Base-by-base conservation (phyloP, 2,113 vertebrate species). In the Gambusia holbrooki region DNA sequence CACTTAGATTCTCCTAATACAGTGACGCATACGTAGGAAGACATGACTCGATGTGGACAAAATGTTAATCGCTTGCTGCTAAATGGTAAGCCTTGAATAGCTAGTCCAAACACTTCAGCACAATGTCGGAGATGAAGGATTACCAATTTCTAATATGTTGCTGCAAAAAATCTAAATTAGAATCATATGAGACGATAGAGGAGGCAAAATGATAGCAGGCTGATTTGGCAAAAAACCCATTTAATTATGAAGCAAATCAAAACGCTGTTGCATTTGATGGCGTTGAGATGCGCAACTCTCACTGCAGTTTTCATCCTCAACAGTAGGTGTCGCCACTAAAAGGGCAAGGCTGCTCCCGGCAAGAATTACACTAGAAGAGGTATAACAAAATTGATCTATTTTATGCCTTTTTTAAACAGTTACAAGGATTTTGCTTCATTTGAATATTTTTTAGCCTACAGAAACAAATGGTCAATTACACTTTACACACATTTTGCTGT, bases 1-100 rank as follows among this genome's bases (percentile, higher is more conserved):
- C 87, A 81, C 77, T 87, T 84, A 80, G 79, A 84, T 85, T 82
- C 71, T 62, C 74, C 10, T 19, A n/a, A 85, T 76, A 81, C 82
- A 58, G 77, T 15, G 40, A 76, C 81, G 70, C 35, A 74, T 25
- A 68, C 13, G 12, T 42, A 73, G n/a, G 9, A 22, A 69, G 62
- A 72, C 33, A n/a, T 3, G 12, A 7, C 10, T 40, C 37, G 0
- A 30, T 17, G 28, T 51, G n/a, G 63, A 35, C 63, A 35, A 65
- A 33, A 64, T 11, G 9, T 2, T 35, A 65, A 65, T 65, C 42
- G 1, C 27, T 45, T 48, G 9, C 3, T 48, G 66, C 15, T 69
- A 8, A 69, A 48, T 30, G 27, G 9, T 19, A 30, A 33, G 28
- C 28, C 13, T 51, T 32, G 28, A 15, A 30, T 2, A 66, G 42